Evolutionary conservation across 2,888 invertebrate genomes (phyloP).

Genomic region (Hemithea aestivaria): DNA sequence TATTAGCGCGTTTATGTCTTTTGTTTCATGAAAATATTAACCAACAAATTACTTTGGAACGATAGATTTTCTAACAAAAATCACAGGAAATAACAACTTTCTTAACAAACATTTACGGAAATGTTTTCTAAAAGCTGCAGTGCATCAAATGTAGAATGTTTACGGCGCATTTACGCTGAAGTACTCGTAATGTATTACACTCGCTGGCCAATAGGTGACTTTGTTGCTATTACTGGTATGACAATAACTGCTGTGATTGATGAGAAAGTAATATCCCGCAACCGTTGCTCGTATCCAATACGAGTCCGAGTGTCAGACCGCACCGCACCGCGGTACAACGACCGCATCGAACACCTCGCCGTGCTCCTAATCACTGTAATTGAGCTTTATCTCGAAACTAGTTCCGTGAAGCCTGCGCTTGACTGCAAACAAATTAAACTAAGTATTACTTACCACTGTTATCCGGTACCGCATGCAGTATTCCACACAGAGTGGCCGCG

Average conservation of each 20-base stretch:
- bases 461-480: slow-evolving; percentile 60
- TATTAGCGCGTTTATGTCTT: slow-evolving; percentile 17
- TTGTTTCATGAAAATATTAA: slow-evolving; percentile 2
- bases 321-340: slow-evolving; percentile 35
- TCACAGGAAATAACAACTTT: not conserved
- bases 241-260: slow-evolving; percentile 69
- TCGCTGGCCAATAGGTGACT: slow-evolving; percentile 33
- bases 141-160: slow-evolving; percentile 1
- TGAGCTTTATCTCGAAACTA: slow-evolving; percentile 47
- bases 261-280: slow-evolving; percentile 65
- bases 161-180: slow-evolving; percentile 11
- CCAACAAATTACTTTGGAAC: not conserved
- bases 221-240: slow-evolving; percentile 53
- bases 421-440: slow-evolving; percentile 42
- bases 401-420: slow-evolving; percentile 44
- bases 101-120: slow-evolving; percentile 1
- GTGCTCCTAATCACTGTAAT: slow-evolving; percentile 60
- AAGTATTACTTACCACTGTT: slow-evolving; percentile 53
- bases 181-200: slow-evolving; percentile 32
- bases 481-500: slow-evolving; percentile 58
- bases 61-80: not conserved
- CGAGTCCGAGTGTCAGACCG: slow-evolving; percentile 49
- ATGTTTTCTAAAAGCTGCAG: not conserved
- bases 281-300: slow-evolving; percentile 76
- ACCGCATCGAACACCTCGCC: slow-evolving; percentile 12